phyloP scores from a whole-genome alignment of 2,888 invertebrate species.

The Lissonota sp. region DNA sequence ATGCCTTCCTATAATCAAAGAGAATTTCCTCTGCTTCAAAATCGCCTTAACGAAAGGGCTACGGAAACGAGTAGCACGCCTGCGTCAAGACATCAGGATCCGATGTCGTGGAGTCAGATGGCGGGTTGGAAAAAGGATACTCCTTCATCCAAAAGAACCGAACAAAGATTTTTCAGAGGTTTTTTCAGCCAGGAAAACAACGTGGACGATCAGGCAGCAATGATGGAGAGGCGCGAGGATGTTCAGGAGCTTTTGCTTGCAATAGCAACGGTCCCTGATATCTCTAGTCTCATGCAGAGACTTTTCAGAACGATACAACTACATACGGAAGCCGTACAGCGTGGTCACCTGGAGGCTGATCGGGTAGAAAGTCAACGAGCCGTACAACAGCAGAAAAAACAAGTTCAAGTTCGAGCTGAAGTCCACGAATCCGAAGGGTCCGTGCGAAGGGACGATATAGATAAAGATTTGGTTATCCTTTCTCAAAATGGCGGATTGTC shows the following conservation, averaged over 20 bases:
- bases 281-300: conserved; percentile 1
- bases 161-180: not conserved
- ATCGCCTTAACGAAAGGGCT: too few species aligned
- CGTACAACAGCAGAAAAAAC: not conserved
- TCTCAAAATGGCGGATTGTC: not conserved
- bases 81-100: too few species aligned
- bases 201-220: not conserved
- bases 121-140: not conserved
- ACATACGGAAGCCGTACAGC: not conserved
- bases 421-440: not conserved
- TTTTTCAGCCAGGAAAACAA: not conserved
- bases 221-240: not conserved
- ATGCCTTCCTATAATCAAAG: not conserved
- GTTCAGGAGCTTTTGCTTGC: not conserved
- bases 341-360: too few species aligned
- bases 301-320: not conserved
- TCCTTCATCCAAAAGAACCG: not conserved
- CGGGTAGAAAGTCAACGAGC: not conserved
- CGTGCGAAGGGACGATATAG: not conserved
- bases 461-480: not conserved
- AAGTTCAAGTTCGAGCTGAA: not conserved
- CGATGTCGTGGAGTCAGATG: not conserved
- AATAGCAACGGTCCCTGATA: conserved; percentile 3
- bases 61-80: too few species aligned
- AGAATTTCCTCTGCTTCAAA: conserved; percentile 3